phyloP scores from a whole-genome alignment of 92 coral and sea anemone genomes.

The Umimayanthus kanabou region DNA sequence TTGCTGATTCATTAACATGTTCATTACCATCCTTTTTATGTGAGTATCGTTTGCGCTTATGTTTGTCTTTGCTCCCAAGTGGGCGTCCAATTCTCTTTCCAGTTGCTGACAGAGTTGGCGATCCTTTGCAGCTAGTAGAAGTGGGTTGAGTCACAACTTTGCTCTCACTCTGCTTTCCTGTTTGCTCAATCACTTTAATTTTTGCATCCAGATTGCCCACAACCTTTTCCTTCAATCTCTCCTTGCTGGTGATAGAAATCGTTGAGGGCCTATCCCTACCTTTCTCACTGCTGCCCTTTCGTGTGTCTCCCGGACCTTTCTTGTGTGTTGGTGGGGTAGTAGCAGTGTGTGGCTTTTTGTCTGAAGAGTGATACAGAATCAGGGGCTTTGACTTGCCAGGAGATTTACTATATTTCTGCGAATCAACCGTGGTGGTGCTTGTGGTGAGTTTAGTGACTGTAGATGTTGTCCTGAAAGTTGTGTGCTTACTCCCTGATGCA shows the following conservation, averaged over 20 bases:
- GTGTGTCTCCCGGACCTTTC: background rate
- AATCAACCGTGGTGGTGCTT: conserved; percentile 5
- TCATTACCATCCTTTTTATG: conserved; percentile 9
- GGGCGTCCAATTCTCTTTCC: conserved; percentile 75
- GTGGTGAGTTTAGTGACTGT: conserved; percentile 23
- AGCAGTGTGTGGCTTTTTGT: conserved; percentile 23
- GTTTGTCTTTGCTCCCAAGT: conserved; percentile 80
- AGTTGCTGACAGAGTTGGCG: conserved; percentile 31
- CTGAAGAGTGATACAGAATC: conserved; percentile 30
- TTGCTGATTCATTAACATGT: background rate
- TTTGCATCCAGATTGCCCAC: conserved; percentile 37
- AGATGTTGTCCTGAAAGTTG: conserved; percentile 13
- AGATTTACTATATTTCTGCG: conserved; percentile 5
- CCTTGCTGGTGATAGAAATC: conserved; percentile 23
- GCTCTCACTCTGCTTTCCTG: conserved; percentile 30
- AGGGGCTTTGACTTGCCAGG: conserved; percentile 11
- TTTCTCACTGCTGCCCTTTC: conserved; percentile 2
- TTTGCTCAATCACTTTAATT: conserved; percentile 24
- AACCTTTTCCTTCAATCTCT: conserved; percentile 34
- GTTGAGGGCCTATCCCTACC: background rate
- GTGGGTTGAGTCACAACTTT: conserved; percentile 9
- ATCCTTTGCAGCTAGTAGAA: background rate
- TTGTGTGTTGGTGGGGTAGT: conserved; percentile 7
- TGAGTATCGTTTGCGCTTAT: conserved; percentile 68
- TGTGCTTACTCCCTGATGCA: conserved; percentile 24